These are phyloP conservation scores for Drosophila paracracens DNA, from an alignment of 2,888 invertebrate genomes.

Conservation along the genomic window DNA sequence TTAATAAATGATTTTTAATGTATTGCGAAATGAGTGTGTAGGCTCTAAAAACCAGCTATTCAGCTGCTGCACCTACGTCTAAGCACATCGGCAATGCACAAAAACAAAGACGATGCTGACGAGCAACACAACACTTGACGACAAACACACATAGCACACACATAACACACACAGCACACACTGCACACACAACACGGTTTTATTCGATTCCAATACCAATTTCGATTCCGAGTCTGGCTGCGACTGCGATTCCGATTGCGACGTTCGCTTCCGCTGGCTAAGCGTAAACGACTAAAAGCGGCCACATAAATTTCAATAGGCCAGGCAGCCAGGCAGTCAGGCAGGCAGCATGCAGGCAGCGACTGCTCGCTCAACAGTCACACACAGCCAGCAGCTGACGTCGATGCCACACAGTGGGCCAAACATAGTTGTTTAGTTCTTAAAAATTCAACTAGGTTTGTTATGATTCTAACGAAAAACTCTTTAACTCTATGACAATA, in stretches of 20 bases:
- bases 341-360: constrained; percentile 38
- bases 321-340: constrained; percentile 49
- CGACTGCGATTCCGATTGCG: constrained; percentile 47
- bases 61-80: constrained; percentile 41
- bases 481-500: not conserved
- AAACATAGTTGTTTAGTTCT: too few relatives aligned
- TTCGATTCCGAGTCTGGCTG: constrained; percentile 32
- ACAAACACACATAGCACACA: constrained; percentile 24
- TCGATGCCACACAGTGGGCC: constrained; percentile 51
- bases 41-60: constrained; percentile 10
- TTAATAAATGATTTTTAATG: constrained; percentile 13
- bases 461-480: not conserved
- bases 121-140: constrained; percentile 25
- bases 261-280: constrained; percentile 81
- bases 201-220: constrained; percentile 20
- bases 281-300: constrained; percentile 80
- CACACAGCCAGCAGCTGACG: constrained; percentile 56
- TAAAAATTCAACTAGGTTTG: not conserved
- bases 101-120: constrained; percentile 17
- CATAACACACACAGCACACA: constrained; percentile 4
- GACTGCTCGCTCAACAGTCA: constrained; percentile 26
- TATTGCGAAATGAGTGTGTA: constrained; percentile 33
- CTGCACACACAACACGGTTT: constrained; percentile 20
- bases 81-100: constrained; percentile 19
- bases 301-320: constrained; percentile 83